phyloP scores from a whole-genome alignment of 1,140 invertebrate genomes.

The Lethrus apterus region DNA sequence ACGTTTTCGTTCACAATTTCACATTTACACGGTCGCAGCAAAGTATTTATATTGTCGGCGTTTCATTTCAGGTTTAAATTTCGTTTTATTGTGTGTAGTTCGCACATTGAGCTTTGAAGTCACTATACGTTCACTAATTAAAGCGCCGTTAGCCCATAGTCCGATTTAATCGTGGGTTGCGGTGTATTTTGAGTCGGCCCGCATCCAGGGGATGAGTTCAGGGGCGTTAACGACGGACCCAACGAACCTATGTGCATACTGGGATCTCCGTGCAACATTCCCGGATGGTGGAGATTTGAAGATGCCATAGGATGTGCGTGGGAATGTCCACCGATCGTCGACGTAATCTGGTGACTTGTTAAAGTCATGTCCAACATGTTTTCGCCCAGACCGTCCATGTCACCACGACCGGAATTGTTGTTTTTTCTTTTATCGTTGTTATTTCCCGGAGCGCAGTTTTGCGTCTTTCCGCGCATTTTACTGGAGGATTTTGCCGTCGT shows the following conservation, averaged over 20 bases:
- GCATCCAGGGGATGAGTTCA: constrained; percentile 46
- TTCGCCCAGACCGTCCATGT: constrained; percentile 36
- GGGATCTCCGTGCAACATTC: constrained; percentile 43
- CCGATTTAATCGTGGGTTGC: constrained; percentile 56
- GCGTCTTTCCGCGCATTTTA: constrained; percentile 38
- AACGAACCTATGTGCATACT: constrained; percentile 41
- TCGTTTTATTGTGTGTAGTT: no score
- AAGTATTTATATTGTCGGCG: no score
- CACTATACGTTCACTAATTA: constrained; percentile 46
- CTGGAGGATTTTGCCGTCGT: constrained; percentile 43
- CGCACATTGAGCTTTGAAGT: no score
- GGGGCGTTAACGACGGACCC: constrained; percentile 41
- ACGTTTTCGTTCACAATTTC: no score
- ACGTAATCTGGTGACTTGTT: constrained; percentile 28
- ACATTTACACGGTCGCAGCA: no score
- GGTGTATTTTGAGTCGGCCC: constrained; percentile 41
- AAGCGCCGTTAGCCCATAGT: constrained; percentile 66
- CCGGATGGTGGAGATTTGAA: constrained; percentile 43
- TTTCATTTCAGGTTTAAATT: no score
- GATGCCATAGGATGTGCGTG: constrained; percentile 39
- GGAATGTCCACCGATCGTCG: constrained; percentile 38
- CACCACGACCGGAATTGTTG: constrained; percentile 45
- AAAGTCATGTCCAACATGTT: constrained; percentile 39
- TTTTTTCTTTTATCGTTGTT: constrained; percentile 51
- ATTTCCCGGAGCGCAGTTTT: constrained; percentile 39